A percentile compares a stretch with the other conserved stretches of the same genome.
phyloP scores from a whole-genome alignment of 30 jellyfish, hydroid and myxozoan species.

The Aurelia aurita region DNA sequence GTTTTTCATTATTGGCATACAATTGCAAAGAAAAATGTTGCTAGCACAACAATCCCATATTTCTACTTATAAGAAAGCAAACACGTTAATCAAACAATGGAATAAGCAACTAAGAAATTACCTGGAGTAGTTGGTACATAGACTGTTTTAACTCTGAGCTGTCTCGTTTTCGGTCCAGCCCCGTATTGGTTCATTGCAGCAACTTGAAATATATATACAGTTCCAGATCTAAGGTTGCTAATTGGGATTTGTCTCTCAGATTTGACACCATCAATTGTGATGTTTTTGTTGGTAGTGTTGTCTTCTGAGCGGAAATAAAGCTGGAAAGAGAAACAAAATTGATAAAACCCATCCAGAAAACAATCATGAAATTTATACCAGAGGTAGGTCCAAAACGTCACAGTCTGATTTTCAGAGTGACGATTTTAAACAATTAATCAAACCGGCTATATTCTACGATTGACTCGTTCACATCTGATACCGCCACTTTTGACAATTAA shows the following conservation, averaged over 20 bases:
- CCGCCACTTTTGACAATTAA: too few relatives aligned
- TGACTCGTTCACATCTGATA: too few relatives aligned
- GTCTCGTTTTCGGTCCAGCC: slow-evolving; percentile 84
- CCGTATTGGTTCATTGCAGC: slow-evolving; percentile 87
- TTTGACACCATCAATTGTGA: slow-evolving; percentile 38
- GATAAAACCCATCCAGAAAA: neutral
- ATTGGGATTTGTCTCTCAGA: slow-evolving; percentile 71
- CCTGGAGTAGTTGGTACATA: slow-evolving; percentile 65
- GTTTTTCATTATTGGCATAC: too few relatives aligned
- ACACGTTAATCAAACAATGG: too few relatives aligned
- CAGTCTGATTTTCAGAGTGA: too few relatives aligned
- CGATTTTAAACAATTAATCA: too few relatives aligned
- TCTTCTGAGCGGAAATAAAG: slow-evolving; percentile 71
- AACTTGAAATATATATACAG: slow-evolving; percentile 77
- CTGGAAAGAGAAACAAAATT: slow-evolving; percentile 21
- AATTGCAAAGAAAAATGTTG: too few relatives aligned
- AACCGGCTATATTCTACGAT: too few relatives aligned
- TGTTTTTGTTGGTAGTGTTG: neutral
- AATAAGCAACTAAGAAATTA: neutral
- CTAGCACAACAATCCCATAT: too few relatives aligned
- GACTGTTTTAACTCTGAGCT: slow-evolving; percentile 47
- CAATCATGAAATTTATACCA: neutral
- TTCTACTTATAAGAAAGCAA: too few relatives aligned
- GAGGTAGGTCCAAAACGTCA: too few relatives aligned
- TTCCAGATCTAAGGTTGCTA: slow-evolving; percentile 58